phyloP scores from a whole-genome alignment of 2,888 invertebrate genomes.

The Argyresthia albistria region DNA sequence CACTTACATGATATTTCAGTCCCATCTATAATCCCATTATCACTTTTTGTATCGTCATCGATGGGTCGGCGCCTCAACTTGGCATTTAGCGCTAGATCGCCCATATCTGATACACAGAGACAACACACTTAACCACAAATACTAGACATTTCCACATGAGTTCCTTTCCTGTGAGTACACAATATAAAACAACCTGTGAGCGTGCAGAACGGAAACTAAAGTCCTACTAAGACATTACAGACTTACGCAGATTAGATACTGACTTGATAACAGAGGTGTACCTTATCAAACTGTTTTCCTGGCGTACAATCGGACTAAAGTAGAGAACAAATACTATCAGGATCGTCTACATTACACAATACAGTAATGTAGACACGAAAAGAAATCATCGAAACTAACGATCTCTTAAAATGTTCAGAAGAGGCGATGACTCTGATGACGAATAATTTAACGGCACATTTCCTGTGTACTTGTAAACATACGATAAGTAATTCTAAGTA shows the following conservation, averaged over 20 bases:
- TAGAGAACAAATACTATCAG: neutral
- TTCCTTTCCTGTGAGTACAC: constrained; percentile 8
- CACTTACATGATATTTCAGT: constrained; percentile 39
- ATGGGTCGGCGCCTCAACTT: constrained; percentile 46
- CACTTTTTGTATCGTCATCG: constrained; percentile 58
- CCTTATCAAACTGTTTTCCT: constrained; percentile 46
- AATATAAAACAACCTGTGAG: neutral
- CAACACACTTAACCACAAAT: constrained; percentile 18
- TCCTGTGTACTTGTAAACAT: neutral
- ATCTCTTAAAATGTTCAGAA: neutral
- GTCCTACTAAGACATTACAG: constrained; percentile 45
- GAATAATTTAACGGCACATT: neutral
- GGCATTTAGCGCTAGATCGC: constrained; percentile 29
- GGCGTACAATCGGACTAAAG: constrained; percentile 6
- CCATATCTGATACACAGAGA: constrained; percentile 33
- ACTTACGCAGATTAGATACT: constrained; percentile 53
- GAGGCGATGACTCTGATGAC: neutral
- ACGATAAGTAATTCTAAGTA: neutral
- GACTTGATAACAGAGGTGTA: constrained; percentile 33
- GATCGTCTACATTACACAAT: neutral
- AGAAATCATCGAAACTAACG: neutral
- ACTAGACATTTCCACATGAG: constrained; percentile 15
- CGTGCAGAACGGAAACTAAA: constrained; percentile 28
- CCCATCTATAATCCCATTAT: constrained; percentile 43
- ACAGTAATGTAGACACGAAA: neutral